Conservation (phyloP, 2,797 vertebrate genomes). For the Rhincodon typus region DNA sequence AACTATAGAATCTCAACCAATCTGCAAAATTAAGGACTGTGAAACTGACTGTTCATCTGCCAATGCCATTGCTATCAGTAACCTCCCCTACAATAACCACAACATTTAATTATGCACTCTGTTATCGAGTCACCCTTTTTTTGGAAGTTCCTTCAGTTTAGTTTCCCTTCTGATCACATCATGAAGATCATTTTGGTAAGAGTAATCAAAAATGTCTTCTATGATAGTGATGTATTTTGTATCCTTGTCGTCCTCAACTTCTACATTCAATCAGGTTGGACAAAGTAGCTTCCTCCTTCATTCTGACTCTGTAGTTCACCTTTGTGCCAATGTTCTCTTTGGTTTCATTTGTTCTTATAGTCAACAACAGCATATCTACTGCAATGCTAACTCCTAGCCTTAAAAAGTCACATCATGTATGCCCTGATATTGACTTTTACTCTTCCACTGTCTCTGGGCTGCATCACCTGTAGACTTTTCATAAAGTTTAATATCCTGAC, state of each 20-base stretch:
- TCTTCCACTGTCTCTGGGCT: neutral
- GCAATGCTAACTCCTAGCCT: neutral
- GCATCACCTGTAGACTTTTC: neutral
- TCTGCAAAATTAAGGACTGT: no score
- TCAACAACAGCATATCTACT: neutral
- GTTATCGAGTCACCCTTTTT: neutral
- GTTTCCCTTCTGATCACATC: neutral
- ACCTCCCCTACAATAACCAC: no score
- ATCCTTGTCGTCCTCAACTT: neutral
- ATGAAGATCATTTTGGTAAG: neutral
- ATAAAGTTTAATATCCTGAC: neutral
- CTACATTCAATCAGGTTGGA: neutral
- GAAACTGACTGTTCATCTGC: no score
- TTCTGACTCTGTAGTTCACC: neutral
- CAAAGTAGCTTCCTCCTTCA: neutral
- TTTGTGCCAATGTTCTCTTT: neutral
- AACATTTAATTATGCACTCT: neutral
- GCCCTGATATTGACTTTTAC: neutral
- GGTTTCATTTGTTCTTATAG: neutral
- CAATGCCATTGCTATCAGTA: neutral
- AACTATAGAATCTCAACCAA: no score
- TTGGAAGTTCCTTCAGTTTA: neutral
- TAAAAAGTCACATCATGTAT: neutral
- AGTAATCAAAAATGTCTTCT: neutral
- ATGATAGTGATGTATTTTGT: neutral